Conservation (phyloP, 2,888 invertebrate species). For the Mantis religiosa region DNA sequence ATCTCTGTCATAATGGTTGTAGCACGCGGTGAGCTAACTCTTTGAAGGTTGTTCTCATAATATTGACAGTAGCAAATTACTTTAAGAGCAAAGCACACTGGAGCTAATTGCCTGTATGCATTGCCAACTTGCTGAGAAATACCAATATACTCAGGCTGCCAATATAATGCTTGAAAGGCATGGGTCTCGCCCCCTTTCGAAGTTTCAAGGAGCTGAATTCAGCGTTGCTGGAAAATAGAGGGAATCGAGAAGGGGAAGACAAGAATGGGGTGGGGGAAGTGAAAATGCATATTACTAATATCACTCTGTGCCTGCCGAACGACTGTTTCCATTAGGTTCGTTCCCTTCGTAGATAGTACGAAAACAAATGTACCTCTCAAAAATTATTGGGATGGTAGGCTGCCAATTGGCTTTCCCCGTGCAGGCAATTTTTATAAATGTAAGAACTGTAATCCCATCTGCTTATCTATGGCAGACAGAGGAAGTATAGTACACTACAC, state of each 20-base stretch:
- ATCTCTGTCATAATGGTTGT: too few species aligned
- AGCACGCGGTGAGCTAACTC: too few species aligned
- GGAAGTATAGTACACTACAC: too few species aligned
- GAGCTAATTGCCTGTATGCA: background rate
- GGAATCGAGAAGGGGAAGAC: background rate
- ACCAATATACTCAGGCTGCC: background rate
- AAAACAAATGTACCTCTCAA: too few species aligned
- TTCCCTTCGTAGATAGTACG: too few species aligned
- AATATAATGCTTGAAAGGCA: background rate
- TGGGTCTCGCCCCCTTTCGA: background rate
- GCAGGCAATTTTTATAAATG: too few species aligned
- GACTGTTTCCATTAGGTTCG: too few species aligned
- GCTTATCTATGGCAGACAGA: too few species aligned
- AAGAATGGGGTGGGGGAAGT: too few species aligned
- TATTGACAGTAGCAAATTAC: background rate
- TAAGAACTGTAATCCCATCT: too few species aligned
- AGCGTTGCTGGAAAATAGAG: background rate
- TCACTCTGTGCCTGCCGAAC: background rate
- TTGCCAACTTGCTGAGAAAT: background rate
- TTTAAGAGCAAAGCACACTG: background rate
- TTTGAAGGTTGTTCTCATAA: background rate
- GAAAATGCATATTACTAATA: background rate
- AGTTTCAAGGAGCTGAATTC: background rate
- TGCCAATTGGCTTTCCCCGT: too few species aligned
- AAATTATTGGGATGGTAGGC: too few species aligned